A percentile compares a stretch with the other conserved stretches of the same genome.
Conservation (phyloP, 1,140 invertebrate genomes). For the Hesperophylax magnus region DNA sequence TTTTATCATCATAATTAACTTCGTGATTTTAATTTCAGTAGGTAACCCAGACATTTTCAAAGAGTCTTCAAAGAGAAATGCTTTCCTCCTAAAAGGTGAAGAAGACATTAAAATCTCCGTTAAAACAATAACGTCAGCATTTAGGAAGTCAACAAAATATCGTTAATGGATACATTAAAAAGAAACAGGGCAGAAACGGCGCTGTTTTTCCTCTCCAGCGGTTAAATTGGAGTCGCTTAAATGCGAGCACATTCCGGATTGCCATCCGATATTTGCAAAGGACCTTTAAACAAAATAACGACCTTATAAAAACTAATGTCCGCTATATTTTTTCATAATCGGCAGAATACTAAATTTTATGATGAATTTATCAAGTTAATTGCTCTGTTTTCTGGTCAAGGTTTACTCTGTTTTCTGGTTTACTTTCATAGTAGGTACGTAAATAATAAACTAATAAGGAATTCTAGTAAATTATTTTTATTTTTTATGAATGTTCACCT, state of each 20-base stretch:
- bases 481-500: too few relatives aligned
- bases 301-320: conserved; percentile 41
- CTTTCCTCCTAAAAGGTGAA: neutral
- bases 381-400: neutral
- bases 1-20: neutral
- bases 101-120: conserved; percentile 17
- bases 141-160: conserved; percentile 30
- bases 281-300: conserved; percentile 30
- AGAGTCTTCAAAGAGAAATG: neutral
- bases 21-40: neutral
- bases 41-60: neutral
- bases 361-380: neutral
- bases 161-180: conserved; percentile 28
- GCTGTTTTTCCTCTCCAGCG: conserved; percentile 15
- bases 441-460: too few relatives aligned
- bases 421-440: neutral
- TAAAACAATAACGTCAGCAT: conserved; percentile 4
- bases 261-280: conserved; percentile 28
- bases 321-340: neutral
- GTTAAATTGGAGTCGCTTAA: conserved; percentile 25
- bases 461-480: too few relatives aligned
- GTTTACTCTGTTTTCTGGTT: neutral
- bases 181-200: conserved; percentile 23
- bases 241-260: conserved; percentile 14
- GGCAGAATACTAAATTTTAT: neutral